Evolutionary conservation across 37 sponge, comb jelly and placozoan genomes (phyloP), one percentile per base, ranked within the genome.

Genomic region (Axinella damicornis): DNA sequence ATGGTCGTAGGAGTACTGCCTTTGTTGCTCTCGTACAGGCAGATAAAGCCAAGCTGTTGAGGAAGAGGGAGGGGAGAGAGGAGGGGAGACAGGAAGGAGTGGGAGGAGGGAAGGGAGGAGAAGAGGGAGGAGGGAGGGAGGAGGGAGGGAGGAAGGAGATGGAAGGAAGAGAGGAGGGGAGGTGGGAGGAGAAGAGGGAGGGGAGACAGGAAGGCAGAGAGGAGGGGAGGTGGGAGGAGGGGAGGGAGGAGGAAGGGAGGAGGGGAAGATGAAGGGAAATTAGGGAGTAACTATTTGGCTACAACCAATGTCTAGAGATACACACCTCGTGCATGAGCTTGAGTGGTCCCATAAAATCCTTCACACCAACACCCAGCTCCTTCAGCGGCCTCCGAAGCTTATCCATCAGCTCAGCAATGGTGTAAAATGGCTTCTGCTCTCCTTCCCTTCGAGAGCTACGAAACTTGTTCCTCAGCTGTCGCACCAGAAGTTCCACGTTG

Each of bases 311-410:
- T 46, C 4, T 46, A 2, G n/a, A 18, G 46, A 16, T 39, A 56
- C 81, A 60, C 15, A 92, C 92, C 79, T 92, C 57, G 57, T 88
- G 81, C 28, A 92, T 74, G 71, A 88, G 84, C 71, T 31, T 37
- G 31, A 92, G 70, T 53, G 81, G 81, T 22, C 81, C 55, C 27
- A 34, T 52, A 35, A 92, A 46, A 76, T 80, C 89, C 5, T 14
- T 16, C 0, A 56, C 83, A 54, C 70, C 39, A 52, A 71, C n/a
- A 5, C 69, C 22, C 2, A 59, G 53, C 27, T 82, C 58, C 24
- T 67, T 41, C 32, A 78, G 57, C 0, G 63, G 84, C 17, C 35
- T n/a, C 27, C 30, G 27, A 36, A 89, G 53, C 32, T 59, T 61
- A 57, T 83, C 67, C 54, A 31, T 71, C 12, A 83, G 28, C 57